Evolutionary conservation across 2,113 vertebrate genomes (phyloP).

Genomic region (Nyctibius bracteatus): DNA sequence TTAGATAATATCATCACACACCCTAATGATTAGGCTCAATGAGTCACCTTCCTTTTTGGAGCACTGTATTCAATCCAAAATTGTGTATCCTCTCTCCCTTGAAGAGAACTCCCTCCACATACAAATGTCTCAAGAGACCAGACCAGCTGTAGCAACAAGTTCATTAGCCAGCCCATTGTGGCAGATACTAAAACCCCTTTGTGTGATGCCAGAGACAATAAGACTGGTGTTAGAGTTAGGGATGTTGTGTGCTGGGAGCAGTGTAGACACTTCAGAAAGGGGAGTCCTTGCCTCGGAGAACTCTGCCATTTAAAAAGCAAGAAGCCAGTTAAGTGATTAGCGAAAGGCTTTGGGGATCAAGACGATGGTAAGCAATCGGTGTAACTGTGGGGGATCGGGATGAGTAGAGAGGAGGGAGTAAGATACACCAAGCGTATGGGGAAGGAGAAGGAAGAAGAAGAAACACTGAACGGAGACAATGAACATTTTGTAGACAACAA

Average conservation of each 20-base stretch:
- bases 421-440: neutral
- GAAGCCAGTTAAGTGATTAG: neutral
- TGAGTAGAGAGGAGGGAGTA: neutral
- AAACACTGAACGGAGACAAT: neutral
- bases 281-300: neutral
- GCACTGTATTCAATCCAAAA: conserved; percentile 41
- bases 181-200: neutral
- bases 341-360: neutral
- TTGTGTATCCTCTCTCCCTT: conserved; percentile 35
- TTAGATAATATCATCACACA: conserved; percentile 67
- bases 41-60: conserved; percentile 60
- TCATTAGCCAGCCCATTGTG: conserved; percentile 4
- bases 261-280: neutral
- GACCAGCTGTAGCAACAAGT: conserved; percentile 40
- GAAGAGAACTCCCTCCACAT: conserved; percentile 4
- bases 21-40: conserved; percentile 59
- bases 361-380: neutral
- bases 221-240: neutral
- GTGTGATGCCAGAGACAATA: neutral
- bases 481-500: neutral
- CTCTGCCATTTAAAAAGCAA: neutral
- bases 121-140: neutral
- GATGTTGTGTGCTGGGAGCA: neutral
- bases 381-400: neutral
- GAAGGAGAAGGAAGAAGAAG: neutral